Evolutionary conservation across 1,140 invertebrate genomes (phyloP), one percentile per base, ranked within the genome.

Genomic region (Bradynema listronoti): DNA sequence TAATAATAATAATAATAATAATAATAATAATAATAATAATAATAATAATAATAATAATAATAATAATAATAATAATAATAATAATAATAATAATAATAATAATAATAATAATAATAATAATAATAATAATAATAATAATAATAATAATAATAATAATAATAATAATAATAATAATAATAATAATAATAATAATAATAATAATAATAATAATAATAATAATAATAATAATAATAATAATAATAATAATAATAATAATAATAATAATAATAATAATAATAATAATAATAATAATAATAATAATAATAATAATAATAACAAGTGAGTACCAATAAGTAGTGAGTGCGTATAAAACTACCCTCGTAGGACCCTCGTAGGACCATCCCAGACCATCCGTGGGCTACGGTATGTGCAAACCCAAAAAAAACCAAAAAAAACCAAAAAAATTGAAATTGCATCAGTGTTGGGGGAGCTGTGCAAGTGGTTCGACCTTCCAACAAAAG

Each of bases 211-310:
- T 1, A 84, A 96, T 36, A 95, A 95, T 80, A 87, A 95, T 82
- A 91, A 96, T 83, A 88, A 87, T 39, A 69, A n/a, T 16, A n/a
- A 7, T 46, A 63, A 6, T 24, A 32, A 51, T 11, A 41, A 5
- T n/a, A 30, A 36, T n/a, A 14, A 3, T 71, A 25, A 30, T 63
- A 53, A 11, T 7, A 49, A 14, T 46, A 14, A 56, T 58, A 91
- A 97, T 80, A 96, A 92, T 92, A 60, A 80, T 68, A 72, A 83
- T 49, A 80, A 86, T 60, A 90, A 90, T 39, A 88, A 87, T 63
- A 90, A 97, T 16, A 96, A 91, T 24, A 83, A 82, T 1, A 84
- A 96, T 36, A 95, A 95, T 80, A 87, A 95, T 82, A 91, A 96
- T 83, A 88, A 87, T 39, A 69, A n/a, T 16, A n/a, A n/a, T n/a